Percentiles rank a stretch among this genome's conserved stretches.
phyloP scores from a whole-genome alignment of 2,797 vertebrate species.

The Columba guinea region DNA sequence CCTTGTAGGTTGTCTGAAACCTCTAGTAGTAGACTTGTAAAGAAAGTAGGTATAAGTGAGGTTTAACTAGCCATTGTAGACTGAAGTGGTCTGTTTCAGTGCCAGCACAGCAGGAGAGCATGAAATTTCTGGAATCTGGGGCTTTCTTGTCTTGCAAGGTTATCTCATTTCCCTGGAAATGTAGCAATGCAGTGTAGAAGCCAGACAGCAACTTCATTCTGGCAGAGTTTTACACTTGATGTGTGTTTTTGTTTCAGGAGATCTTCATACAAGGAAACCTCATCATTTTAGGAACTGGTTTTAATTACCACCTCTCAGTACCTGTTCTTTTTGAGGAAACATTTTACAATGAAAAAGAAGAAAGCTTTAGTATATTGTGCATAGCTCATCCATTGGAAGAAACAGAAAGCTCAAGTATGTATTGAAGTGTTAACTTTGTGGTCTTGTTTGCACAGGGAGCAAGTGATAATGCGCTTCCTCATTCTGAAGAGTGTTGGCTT shows the following conservation, averaged over 20 bases:
- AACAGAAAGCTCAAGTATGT: slow-evolving; percentile 75
- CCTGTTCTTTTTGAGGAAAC: slow-evolving; percentile 96
- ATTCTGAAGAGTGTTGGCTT: not conserved
- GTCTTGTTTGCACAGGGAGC: not conserved
- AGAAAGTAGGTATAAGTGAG: not conserved
- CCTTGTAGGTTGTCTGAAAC: not conserved
- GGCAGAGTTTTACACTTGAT: not conserved
- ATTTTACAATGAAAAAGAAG: slow-evolving; percentile 96
- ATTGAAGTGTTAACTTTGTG: not conserved
- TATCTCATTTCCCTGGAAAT: not conserved
- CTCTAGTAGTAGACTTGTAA: not conserved
- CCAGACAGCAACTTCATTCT: not conserved
- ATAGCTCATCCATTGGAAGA: slow-evolving; percentile 85
- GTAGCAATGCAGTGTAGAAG: not conserved
- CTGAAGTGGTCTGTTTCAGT: not conserved
- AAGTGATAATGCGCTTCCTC: not conserved
- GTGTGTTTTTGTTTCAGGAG: slow-evolving; percentile 76
- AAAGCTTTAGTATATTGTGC: slow-evolving; percentile 94
- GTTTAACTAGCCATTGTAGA: not conserved
- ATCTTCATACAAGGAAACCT: slow-evolving; percentile 88
- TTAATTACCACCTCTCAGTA: slow-evolving; percentile 77
- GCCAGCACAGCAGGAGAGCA: not conserved
- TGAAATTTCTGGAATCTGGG: not conserved
- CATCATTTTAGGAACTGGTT: slow-evolving; percentile 86
- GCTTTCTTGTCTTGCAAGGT: not conserved